A percentile compares a stretch with the other conserved stretches of the same genome.
phyloP scores from a whole-genome alignment of 2,797 vertebrate genomes.

The Sebastes nivosus region DNA sequence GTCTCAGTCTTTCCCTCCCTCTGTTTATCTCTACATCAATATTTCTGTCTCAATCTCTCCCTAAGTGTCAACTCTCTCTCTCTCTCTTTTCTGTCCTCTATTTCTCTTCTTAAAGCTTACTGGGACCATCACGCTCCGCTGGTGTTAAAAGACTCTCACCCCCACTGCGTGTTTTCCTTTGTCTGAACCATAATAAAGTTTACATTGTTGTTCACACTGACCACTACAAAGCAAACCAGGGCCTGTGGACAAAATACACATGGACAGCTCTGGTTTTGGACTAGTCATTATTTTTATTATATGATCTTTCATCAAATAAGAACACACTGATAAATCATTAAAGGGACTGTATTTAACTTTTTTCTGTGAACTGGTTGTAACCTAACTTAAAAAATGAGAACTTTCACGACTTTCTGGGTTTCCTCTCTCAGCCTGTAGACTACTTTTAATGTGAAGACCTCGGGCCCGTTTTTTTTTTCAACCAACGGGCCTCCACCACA shows the following conservation, averaged over 20 bases:
- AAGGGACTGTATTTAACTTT: too few species aligned
- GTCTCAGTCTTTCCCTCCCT: slow-evolving; percentile 6
- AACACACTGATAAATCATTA: neutral
- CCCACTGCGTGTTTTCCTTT: neutral
- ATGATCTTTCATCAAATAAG: neutral
- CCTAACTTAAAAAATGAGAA: too few species aligned
- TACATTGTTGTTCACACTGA: neutral
- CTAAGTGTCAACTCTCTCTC: neutral
- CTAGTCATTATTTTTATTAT: neutral
- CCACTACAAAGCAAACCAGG: neutral
- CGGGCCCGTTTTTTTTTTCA: too few species aligned
- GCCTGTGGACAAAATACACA: neutral
- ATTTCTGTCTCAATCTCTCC: slow-evolving; percentile 6
- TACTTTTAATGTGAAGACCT: too few species aligned
- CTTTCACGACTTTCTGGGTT: too few species aligned
- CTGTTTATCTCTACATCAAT: neutral
- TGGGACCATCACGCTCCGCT: slow-evolving; percentile 11
- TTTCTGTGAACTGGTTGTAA: too few species aligned
- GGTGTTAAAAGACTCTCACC: slow-evolving; percentile 15
- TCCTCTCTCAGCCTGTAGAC: too few species aligned
- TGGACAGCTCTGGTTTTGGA: neutral
- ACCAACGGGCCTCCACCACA: too few species aligned
- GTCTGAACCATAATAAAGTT: neutral
- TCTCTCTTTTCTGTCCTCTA: neutral
- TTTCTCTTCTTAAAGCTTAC: neutral